Conservation (phyloP, 1,140 invertebrate genomes). For the Lysiphlebus fabarum region DNA sequence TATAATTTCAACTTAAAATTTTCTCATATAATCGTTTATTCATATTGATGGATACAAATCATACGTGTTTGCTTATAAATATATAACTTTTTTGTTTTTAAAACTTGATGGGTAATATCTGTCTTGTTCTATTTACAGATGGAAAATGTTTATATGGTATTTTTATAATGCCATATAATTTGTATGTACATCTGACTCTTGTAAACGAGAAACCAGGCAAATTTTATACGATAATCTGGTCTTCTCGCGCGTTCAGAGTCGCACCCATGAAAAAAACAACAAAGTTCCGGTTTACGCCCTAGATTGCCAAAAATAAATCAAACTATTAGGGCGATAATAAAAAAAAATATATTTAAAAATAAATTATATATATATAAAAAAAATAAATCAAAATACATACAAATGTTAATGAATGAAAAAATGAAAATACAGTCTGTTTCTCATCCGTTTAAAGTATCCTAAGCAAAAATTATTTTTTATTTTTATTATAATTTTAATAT, state of each 20-base stretch:
- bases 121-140: slow-evolving; percentile 20
- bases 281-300: slow-evolving; percentile 25
- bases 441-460: slow-evolving; percentile 19
- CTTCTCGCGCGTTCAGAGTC: slow-evolving; percentile 18
- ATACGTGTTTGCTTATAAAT: too few relatives aligned
- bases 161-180: not conserved
- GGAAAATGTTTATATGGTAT: slow-evolving; percentile 15
- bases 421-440: slow-evolving; percentile 12
- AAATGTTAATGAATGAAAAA: not conserved
- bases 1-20: too few relatives aligned
- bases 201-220: slow-evolving; percentile 20
- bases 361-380: not conserved
- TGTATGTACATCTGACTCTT: not conserved
- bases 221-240: slow-evolving; percentile 26
- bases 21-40: too few relatives aligned
- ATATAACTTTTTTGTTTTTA: too few relatives aligned
- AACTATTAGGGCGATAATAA: slow-evolving; percentile 19
- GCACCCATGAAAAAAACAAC: slow-evolving; percentile 19
- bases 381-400: not conserved
- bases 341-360: slow-evolving; percentile 11
- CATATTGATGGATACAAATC: too few relatives aligned
- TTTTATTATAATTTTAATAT: too few relatives aligned
- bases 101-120: too few relatives aligned
- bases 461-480: too few relatives aligned
- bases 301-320: slow-evolving; percentile 21